Percentiles rank a stretch among this genome's conserved stretches.
These are phyloP conservation scores for Anolis sagrei DNA, from an alignment of 2,113 vertebrate species.

Conservation along the genomic window DNA sequence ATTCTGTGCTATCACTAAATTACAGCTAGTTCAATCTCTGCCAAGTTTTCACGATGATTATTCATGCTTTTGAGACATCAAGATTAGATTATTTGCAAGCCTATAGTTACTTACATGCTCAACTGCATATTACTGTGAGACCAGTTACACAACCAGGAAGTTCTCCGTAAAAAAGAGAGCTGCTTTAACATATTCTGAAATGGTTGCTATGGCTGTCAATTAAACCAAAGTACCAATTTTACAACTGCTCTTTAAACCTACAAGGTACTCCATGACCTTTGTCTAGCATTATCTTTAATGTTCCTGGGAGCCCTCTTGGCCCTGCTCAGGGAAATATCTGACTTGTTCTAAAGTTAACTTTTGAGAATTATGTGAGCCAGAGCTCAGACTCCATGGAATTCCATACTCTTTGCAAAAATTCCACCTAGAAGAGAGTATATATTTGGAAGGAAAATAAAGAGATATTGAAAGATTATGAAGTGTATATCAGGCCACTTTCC, in stretches of 20 bases:
- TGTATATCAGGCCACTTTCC: neutral
- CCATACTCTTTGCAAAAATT: slow-evolving; percentile 44
- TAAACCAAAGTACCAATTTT: slow-evolving; percentile 76
- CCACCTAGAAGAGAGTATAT: neutral
- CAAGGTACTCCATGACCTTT: slow-evolving; percentile 59
- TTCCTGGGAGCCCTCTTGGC: slow-evolving; percentile 51
- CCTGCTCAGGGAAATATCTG: slow-evolving; percentile 53
- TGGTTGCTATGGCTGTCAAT: slow-evolving; percentile 50
- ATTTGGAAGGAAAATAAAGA: neutral
- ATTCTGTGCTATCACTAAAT: slow-evolving; percentile 55
- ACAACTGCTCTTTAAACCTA: slow-evolving; percentile 74
- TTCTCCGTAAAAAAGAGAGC: slow-evolving; percentile 36
- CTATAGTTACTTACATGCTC: slow-evolving; percentile 40
- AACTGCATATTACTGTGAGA: slow-evolving; percentile 36
- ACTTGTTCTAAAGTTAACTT: slow-evolving; percentile 51
- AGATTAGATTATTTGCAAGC: slow-evolving; percentile 71
- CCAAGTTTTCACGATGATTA: slow-evolving; percentile 63
- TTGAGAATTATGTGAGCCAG: slow-evolving; percentile 25
- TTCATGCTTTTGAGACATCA: slow-evolving; percentile 65
- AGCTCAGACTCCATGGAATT: slow-evolving; percentile 44
- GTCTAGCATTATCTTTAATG: slow-evolving; percentile 59
- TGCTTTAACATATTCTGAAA: slow-evolving; percentile 62
- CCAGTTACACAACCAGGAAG: slow-evolving; percentile 42
- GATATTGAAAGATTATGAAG: neutral
- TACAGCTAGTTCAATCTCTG: slow-evolving; percentile 60